These are phyloP conservation scores for Neosalanx taihuensis DNA, from an alignment of 2,797 vertebrate species.

Conservation along the genomic window DNA sequence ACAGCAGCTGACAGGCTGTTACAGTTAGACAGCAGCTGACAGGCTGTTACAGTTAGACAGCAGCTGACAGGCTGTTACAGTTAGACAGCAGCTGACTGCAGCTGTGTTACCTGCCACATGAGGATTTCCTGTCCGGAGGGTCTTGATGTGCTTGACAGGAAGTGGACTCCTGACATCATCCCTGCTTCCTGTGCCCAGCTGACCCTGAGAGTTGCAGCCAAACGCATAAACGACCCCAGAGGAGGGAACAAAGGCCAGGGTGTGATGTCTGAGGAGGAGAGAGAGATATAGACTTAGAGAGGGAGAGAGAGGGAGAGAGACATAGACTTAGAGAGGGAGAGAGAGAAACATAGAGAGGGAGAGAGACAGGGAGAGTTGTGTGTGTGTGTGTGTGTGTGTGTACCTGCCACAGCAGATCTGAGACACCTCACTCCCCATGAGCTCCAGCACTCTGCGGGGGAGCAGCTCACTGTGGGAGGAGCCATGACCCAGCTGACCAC, in stretches of 20 bases:
- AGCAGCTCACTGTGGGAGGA: constrained; percentile 85
- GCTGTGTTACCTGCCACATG: constrained; percentile 59
- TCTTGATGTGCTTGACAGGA: constrained; percentile 81
- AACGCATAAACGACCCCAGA: constrained; percentile 92
- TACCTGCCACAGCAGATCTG: constrained; percentile 90
- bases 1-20: no score
- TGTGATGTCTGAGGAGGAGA: background rate
- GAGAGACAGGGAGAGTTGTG: background rate
- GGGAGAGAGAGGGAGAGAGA: background rate
- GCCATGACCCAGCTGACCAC: constrained; percentile 87
- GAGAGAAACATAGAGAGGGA: background rate
- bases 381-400: background rate
- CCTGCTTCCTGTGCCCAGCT: constrained; percentile 85
- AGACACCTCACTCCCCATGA: constrained; percentile 91
- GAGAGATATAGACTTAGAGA: background rate
- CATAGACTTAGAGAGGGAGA: no score
- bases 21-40: no score
- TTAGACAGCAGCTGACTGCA: no score
- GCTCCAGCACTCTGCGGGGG: constrained; percentile 85
- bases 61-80: no score
- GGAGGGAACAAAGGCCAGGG: constrained; percentile 86
- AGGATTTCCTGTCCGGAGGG: constrained; percentile 70
- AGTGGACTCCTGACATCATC: constrained; percentile 82
- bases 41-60: no score
- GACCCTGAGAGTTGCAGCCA: constrained; percentile 89